phyloP scores from a whole-genome alignment of 1,140 invertebrate genomes.

The Drosophila sp. region DNA sequence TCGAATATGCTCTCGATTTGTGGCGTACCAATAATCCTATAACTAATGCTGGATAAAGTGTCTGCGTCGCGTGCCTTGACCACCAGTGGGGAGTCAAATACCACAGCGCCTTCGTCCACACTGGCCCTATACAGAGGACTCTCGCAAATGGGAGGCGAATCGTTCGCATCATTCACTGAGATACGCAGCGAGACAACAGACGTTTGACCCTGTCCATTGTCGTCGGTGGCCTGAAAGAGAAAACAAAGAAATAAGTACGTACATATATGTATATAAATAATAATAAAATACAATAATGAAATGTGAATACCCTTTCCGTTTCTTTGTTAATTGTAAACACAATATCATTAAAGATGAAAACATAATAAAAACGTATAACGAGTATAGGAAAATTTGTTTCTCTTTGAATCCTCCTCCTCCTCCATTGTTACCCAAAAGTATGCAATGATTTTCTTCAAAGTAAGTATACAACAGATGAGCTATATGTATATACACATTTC shows the following conservation, averaged over 20 bases:
- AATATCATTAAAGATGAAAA: neutral
- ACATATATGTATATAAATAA: neutral
- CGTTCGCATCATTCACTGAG: conserved; percentile 91
- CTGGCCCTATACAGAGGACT: conserved; percentile 89
- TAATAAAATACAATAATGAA: neutral
- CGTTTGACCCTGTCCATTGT: conserved; percentile 90
- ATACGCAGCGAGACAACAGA: conserved; percentile 91
- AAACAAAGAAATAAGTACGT: neutral
- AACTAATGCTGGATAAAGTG: conserved; percentile 90
- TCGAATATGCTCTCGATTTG: conserved; percentile 72
- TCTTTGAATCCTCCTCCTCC: no score
- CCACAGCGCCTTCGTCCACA: conserved; percentile 92
- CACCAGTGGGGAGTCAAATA: conserved; percentile 90
- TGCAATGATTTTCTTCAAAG: neutral
- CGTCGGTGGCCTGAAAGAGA: conserved; percentile 89
- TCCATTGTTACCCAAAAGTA: neutral
- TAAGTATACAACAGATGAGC: neutral
- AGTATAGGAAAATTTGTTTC: no score
- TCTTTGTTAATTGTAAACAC: neutral
- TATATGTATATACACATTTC: neutral
- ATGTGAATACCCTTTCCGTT: neutral
- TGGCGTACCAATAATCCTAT: conserved; percentile 83
- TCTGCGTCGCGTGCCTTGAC: conserved; percentile 91
- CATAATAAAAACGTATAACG: no score
- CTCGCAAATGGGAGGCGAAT: conserved; percentile 91